Evolutionary conservation across 2,113 vertebrate genomes (phyloP), one percentile per base, ranked within the genome.

Genomic region (Lophotis ruficrista): DNA sequence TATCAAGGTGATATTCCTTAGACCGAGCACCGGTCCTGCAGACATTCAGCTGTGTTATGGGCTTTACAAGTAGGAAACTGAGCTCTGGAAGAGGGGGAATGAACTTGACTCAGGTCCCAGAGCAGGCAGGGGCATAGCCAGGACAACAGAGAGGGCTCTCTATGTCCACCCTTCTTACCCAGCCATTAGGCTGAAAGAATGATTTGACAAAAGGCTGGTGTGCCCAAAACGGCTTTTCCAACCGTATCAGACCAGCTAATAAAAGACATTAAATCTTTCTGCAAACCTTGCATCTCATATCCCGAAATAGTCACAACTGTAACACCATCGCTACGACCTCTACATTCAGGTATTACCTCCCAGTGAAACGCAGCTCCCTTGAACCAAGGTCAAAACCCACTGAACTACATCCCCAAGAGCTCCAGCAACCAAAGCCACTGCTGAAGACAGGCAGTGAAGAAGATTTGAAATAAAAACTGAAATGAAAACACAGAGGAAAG

Each of bases 401-500:
- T 80, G 78, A 88, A 90, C 58, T 73, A 43, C 66, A 90, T 21
- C 66, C 75, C n/a, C 51, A 45, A 54, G 75, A 87, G 64, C 83
- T 77, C 56, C 83, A 94, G 65, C 78, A 86, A 61, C 45, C 27
- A 72, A 81, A 97, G 47, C 0, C 1, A 50, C 65, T 65, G 66
- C 79, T 86, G 48, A 56, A 83, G 68, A 37, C 4, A 37, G 2
- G 18, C 47, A 53, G 37, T 28, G 53, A 73, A 72, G 65, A 41
- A 51, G 50, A 62, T 43, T 22, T 84, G 81, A 87, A 87, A 79
- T 60, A 43, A 76, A 70, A 93, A 30, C 31, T 62, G 47, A 37
- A 89, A 62, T 9, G n/a, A 70, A 93, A 92, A 70, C 79, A 43
- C 33, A 83, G 85, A 48, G 68, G 66, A 92, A 83, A 83, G n/a